Evolutionary conservation across 2,888 invertebrate species (phyloP).

Genomic region (Limnephilus rhombicus): DNA sequence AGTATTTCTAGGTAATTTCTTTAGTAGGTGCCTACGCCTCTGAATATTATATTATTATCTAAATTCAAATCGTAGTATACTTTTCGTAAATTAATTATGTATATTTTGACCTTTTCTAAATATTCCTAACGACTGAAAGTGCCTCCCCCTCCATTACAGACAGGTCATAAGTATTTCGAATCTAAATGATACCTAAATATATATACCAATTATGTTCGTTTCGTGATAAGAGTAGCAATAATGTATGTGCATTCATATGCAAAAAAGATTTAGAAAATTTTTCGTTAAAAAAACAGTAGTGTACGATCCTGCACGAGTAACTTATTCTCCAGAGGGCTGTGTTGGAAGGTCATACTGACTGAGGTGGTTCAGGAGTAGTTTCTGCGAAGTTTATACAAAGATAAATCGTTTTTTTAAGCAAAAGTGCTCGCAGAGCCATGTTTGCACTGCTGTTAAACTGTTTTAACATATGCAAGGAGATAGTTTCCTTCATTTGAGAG

Average conservation of each 20-base stretch:
- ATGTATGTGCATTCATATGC: neutral
- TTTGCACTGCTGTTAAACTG: too few species aligned
- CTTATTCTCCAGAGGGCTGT: neutral
- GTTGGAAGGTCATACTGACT: neutral
- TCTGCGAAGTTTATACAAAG: neutral
- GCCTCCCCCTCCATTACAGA: neutral
- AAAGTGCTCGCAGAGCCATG: too few species aligned
- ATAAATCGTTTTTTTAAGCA: too few species aligned
- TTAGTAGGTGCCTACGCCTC: too few species aligned
- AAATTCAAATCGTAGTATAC: too few species aligned
- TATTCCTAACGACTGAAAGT: too few species aligned
- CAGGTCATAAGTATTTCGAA: neutral
- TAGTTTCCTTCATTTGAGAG: too few species aligned
- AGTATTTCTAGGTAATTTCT: too few species aligned
- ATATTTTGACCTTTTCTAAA: too few species aligned
- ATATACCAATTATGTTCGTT: neutral
- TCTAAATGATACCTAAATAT: neutral
- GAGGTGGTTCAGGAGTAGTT: neutral
- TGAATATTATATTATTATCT: too few species aligned
- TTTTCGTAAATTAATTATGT: too few species aligned
- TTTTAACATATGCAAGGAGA: too few species aligned
- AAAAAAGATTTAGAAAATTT: neutral
- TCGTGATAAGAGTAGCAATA: neutral
- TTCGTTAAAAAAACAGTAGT: neutral
- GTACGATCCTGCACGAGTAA: neutral